A percentile compares a stretch with the other conserved stretches of the same genome.
phyloP scores from a whole-genome alignment of 2,113 vertebrate genomes.

The Actinemys pallida region DNA sequence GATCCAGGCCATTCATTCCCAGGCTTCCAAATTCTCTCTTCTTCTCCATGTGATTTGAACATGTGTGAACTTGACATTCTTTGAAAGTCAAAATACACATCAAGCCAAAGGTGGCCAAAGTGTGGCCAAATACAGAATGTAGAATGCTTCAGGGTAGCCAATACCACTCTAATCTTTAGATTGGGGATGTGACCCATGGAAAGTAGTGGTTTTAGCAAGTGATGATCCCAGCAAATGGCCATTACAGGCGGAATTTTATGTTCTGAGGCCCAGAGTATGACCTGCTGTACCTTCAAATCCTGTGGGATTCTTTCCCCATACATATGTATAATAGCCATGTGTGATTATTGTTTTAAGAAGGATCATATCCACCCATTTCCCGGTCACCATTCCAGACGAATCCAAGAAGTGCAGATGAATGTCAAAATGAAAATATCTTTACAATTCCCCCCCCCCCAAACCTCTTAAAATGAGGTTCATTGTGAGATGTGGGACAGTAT shows the following conservation, averaged over 20 bases:
- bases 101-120: not conserved
- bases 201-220: not conserved
- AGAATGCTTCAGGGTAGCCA: not conserved
- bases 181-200: not conserved
- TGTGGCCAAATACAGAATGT: not conserved
- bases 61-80: not conserved
- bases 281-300: too few species aligned
- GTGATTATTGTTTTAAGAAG: not conserved
- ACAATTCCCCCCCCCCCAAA: not conserved
- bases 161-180: not conserved
- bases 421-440: not conserved
- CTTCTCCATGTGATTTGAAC: not conserved
- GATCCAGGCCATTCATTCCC: not conserved
- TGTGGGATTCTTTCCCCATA: not conserved
- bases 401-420: not conserved
- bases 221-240: not conserved
- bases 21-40: not conserved
- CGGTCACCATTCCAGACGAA: not conserved
- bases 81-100: not conserved
- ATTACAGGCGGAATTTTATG: too few species aligned
- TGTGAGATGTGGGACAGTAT: not conserved
- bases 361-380: not conserved
- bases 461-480: not conserved
- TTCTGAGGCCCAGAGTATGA: too few species aligned
- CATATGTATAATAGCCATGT: not conserved